Percentiles rank a stretch among this genome's conserved stretches.
phyloP scores from a whole-genome alignment of 2,113 vertebrate species.

The Gasterosteus nipponicus region DNA sequence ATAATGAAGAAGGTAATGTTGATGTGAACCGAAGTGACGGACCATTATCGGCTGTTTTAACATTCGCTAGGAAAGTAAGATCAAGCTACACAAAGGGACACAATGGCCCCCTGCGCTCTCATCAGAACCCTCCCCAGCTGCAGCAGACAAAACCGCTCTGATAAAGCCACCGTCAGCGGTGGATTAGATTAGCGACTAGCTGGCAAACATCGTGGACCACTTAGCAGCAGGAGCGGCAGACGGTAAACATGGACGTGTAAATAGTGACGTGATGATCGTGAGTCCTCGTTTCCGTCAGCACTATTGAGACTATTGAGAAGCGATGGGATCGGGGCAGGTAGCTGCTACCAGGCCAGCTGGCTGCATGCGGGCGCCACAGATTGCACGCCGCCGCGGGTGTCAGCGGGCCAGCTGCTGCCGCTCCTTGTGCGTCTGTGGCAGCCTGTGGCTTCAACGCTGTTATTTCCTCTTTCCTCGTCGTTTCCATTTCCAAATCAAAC shows the following conservation, averaged over 20 bases:
- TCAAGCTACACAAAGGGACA: too few species aligned
- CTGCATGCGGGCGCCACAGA: constrained; percentile 32
- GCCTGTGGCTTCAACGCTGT: constrained; percentile 26
- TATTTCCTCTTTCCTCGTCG: constrained; percentile 3
- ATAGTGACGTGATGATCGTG: not conserved
- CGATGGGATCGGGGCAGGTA: not conserved
- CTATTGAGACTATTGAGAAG: not conserved
- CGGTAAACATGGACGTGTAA: constrained; percentile 1
- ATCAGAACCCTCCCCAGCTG: not conserved
- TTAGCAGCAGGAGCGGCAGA: not conserved
- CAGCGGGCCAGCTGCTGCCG: constrained; percentile 44
- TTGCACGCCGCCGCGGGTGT: constrained; percentile 15
- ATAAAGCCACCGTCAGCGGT: not conserved
- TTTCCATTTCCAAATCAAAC: not conserved
- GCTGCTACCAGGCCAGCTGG: constrained; percentile 39
- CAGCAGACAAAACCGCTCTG: not conserved
- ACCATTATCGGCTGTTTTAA: not conserved
- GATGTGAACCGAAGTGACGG: not conserved
- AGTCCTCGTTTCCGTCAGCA: not conserved
- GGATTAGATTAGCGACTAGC: not conserved
- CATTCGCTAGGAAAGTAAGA: not conserved
- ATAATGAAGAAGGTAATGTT: not conserved
- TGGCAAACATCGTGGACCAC: not conserved
- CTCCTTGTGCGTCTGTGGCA: constrained; percentile 42
- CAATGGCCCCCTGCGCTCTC: not conserved